Base-by-base conservation (phyloP, 1,140 invertebrate genomes). In the Araneus ventricosus region DNA sequence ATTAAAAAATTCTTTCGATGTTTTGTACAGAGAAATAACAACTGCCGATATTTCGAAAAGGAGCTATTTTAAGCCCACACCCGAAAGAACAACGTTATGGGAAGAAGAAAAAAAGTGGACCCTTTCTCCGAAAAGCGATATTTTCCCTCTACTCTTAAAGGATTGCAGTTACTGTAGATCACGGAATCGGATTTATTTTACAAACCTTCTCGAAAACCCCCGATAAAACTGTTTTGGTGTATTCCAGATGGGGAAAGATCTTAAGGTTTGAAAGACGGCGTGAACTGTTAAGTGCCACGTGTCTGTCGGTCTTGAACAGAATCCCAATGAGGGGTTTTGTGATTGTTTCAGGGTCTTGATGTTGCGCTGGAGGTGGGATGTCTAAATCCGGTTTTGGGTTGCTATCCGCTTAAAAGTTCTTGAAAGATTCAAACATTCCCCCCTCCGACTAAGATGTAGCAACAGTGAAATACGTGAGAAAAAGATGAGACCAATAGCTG, bases 181-280 rank as follows among this genome's bases (percentile, higher is more conserved):
- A 82, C 41, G 80, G 39, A 82, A 82, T 82, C 80, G 80, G 80
- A 82, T 82, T 82, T 82, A 82, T 52, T 45, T 82, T 82, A 82
- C 80, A 41, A 82, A 82, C 80, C 30, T 52, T n/a, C 37, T 10
- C 10, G 80, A 52, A 82, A 82, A 45, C 80, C 41, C 27, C 22
- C 39, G 80, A 82, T 82, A 52, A 82, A 52, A 82, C 39, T 82
- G 80, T 52, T 82, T 52, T 45, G 37, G 41, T 82, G 80, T 52
- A 10, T 41, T 82, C 67, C 30, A 22, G 80, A 52, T 17, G 80
- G 41, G 39, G 14, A 52, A 82, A 52, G 41, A 82, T 45, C 80
- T 82, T 45, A 82, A 37, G 75, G 41, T 24, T 7, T 45, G 80
- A 45, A 45, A 27, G 41, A 45, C 39, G 80, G 39, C n/a, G 80